Conservation (phyloP, 2,113 vertebrate species). For the Hemicordylus capensis region DNA sequence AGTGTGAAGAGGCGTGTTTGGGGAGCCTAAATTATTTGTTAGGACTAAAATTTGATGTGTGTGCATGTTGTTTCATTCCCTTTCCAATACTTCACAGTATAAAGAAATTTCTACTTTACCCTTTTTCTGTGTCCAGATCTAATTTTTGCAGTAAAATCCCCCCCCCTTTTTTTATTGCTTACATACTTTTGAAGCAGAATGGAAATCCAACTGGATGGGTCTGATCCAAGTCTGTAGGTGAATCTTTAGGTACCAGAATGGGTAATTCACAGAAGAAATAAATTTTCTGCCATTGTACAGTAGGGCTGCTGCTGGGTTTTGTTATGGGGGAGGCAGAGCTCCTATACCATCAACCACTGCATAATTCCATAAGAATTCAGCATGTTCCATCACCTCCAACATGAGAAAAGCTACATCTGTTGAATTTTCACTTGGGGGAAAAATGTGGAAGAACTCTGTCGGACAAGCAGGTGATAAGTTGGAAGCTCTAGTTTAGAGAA, state of each 20-base stretch:
- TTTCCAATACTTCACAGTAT: neutral
- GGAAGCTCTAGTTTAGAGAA: neutral
- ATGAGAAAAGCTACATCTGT: neutral
- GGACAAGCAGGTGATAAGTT: neutral
- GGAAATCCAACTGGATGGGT: slow-evolving; percentile 46
- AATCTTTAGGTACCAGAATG: slow-evolving; percentile 43
- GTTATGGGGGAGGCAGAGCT: neutral
- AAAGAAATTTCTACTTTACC: neutral
- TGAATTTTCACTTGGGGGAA: neutral
- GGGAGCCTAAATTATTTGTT: neutral
- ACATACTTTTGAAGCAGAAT: slow-evolving; percentile 21
- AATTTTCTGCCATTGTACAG: neutral
- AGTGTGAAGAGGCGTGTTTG: rapidly evolving
- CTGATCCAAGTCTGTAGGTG: slow-evolving; percentile 48
- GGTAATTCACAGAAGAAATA: slow-evolving; percentile 26
- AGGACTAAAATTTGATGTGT: neutral
- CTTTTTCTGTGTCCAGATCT: rapidly evolving
- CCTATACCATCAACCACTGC: neutral
- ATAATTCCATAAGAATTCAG: neutral
- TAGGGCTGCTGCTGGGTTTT: neutral
- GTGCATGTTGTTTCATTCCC: neutral
- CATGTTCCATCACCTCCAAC: neutral
- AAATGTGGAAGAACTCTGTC: neutral
- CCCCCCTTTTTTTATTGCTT: neutral
- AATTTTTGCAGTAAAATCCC: neutral